These are phyloP conservation scores for Nephotettix cincticeps DNA, from an alignment of 1,140 invertebrate genomes.

Conservation along the genomic window DNA sequence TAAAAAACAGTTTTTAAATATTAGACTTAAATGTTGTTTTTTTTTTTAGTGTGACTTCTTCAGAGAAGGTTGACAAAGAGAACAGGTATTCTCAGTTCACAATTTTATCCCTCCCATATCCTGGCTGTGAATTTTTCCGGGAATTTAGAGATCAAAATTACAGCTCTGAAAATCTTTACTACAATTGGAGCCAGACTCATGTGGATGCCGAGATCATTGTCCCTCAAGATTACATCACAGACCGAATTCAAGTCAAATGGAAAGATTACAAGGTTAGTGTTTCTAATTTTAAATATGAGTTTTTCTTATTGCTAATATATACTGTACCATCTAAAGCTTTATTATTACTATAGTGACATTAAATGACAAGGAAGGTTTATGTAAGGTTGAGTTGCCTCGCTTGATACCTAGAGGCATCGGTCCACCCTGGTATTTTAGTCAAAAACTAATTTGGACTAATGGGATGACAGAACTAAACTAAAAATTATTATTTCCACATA, in stretches of 20 bases:
- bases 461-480: no score
- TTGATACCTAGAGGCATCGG: no score
- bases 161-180: conserved; percentile 64
- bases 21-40: conserved; percentile 28
- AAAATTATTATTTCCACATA: no score
- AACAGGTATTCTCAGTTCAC: conserved; percentile 75
- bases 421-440: no score
- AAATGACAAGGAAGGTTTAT: no score
- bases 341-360: no score
- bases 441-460: no score
- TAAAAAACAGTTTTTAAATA: no score
- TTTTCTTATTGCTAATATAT: no score
- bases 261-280: conserved; percentile 62
- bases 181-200: conserved; percentile 75
- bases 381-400: no score
- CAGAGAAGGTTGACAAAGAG: conserved; percentile 83
- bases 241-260: conserved; percentile 67
- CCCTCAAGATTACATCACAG: conserved; percentile 60
- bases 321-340: no score
- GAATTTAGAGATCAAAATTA: conserved; percentile 73
- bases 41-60: conserved; percentile 73
- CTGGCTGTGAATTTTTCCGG: conserved; percentile 80
- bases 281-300: neutral
- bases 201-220: conserved; percentile 73
- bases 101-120: conserved; percentile 77